phyloP scores from a whole-genome alignment of 1,140 invertebrate species.

The Fopius arisanus region DNA sequence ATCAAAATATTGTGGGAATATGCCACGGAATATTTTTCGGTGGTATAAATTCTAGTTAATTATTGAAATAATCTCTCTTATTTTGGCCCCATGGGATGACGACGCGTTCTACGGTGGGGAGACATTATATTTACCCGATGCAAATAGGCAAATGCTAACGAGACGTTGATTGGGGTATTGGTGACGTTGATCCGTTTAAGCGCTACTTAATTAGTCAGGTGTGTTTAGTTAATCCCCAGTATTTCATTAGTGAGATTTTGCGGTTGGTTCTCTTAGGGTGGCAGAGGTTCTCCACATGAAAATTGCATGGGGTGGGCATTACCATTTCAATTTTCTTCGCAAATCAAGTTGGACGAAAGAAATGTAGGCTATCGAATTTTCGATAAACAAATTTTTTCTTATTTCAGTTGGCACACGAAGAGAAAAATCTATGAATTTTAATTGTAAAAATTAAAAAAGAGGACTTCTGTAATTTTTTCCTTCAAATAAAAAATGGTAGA shows the following conservation, averaged over 20 bases:
- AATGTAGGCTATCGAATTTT: too few relatives aligned
- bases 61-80: background rate
- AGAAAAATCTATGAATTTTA: too few relatives aligned
- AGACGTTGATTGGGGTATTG: conserved; percentile 59
- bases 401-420: too few relatives aligned
- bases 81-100: background rate
- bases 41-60: too few relatives aligned
- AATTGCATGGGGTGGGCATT: background rate
- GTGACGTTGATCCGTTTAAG: conserved; percentile 59
- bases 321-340: background rate
- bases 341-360: background rate
- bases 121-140: conserved; percentile 48
- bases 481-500: too few relatives aligned
- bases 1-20: background rate
- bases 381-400: too few relatives aligned
- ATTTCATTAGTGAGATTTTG: conserved; percentile 51
- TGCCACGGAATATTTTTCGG: too few relatives aligned
- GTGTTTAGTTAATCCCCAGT: conserved; percentile 56
- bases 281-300: conserved; percentile 39
- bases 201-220: conserved; percentile 59
- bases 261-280: conserved; percentile 38
- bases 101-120: background rate
- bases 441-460: too few relatives aligned
- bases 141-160: conserved; percentile 56
- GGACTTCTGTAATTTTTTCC: too few relatives aligned